Evolutionary conservation across 2,888 invertebrate genomes (phyloP).

Genomic region (Meandrusa payeni): DNA sequence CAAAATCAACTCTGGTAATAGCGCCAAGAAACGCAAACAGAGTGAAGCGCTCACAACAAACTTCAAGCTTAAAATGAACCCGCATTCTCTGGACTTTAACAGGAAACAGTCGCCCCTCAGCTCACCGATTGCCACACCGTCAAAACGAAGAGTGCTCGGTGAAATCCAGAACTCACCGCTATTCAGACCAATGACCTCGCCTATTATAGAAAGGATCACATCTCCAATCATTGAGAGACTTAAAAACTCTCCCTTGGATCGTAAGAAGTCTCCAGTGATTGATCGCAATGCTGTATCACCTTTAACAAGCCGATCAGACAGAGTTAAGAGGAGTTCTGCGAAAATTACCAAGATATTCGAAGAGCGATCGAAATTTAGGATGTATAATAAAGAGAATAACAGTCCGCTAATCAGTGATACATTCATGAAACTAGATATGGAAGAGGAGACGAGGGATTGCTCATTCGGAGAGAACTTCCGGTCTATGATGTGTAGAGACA

Average conservation of each 20-base stretch:
- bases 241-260: conserved; percentile 37
- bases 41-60: conserved; percentile 55
- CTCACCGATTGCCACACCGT: conserved; percentile 43
- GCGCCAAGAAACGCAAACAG: conserved; percentile 63
- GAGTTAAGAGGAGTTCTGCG: conserved; percentile 31
- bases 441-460: conserved; percentile 68
- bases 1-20: conserved; percentile 74
- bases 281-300: conserved; percentile 34
- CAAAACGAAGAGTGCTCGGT: conserved; percentile 59
- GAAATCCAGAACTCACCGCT: conserved; percentile 43
- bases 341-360: conserved; percentile 61
- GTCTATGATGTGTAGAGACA: conserved; percentile 35
- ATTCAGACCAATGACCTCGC: conserved; percentile 39
- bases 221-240: conserved; percentile 50
- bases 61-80: conserved; percentile 67
- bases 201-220: conserved; percentile 39
- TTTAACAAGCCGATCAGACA: conserved; percentile 23
- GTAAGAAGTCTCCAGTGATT: conserved; percentile 27
- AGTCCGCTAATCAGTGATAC: conserved; percentile 41
- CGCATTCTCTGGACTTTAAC: conserved; percentile 58
- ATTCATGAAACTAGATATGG: conserved; percentile 53
- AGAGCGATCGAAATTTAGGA: conserved; percentile 57
- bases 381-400: conserved; percentile 62
- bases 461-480: conserved; percentile 48
- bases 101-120: conserved; percentile 45